Evolutionary conservation across 2,113 vertebrate genomes (phyloP).

Genomic region (Cyanoramphus novaezelandiae): DNA sequence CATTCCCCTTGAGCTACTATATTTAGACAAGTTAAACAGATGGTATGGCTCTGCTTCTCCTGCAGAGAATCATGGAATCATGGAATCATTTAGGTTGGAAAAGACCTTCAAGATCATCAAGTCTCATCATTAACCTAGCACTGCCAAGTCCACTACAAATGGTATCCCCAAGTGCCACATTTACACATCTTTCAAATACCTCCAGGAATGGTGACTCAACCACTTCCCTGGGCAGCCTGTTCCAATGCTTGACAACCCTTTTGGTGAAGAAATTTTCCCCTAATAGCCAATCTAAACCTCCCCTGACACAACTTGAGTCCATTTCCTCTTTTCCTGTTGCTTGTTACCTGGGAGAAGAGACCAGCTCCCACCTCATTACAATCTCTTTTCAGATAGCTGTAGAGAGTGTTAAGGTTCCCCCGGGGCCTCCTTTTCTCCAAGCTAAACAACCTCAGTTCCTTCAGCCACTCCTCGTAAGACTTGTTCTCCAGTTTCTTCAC

Average conservation of each 20-base stretch:
- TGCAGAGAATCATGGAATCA: background rate
- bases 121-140: background rate
- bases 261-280: background rate
- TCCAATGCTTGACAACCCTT: background rate
- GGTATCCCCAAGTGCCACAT: background rate
- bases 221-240: background rate
- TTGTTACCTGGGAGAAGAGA: background rate
- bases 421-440: background rate
- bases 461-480: too few relatives aligned
- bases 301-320: background rate
- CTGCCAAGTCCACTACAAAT: background rate
- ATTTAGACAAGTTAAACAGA: slow-evolving; percentile 15
- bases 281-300: background rate
- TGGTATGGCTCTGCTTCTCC: background rate
- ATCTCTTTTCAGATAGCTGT: background rate
- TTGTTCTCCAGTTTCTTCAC: background rate
- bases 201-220: background rate
- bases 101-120: background rate
- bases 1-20: background rate
- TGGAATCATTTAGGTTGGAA: background rate
- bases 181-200: background rate
- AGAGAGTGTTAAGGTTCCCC: background rate
- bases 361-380: background rate
- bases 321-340: background rate
- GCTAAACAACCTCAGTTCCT: background rate